These are phyloP conservation scores for Zhengitettix transpicula DNA, from an alignment of 2,888 invertebrate genomes.

Conservation along the genomic window DNA sequence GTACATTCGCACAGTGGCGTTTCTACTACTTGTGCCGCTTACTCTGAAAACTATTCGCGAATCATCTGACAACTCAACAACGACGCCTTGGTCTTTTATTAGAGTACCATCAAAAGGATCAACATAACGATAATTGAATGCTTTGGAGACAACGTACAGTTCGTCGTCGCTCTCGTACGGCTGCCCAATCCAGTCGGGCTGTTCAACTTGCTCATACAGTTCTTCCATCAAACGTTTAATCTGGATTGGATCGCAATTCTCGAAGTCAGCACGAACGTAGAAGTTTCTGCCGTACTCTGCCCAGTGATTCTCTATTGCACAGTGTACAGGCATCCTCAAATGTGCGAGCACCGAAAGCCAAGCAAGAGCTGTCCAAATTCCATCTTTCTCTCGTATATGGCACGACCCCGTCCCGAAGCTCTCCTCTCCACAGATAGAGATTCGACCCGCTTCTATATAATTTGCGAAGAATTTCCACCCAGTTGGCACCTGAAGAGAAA, in stretches of 20 bases:
- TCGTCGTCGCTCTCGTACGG: not conserved
- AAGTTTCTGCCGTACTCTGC: conserved; percentile 82
- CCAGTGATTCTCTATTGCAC: conserved; percentile 80
- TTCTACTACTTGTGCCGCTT: too few species aligned
- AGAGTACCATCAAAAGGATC: conserved; percentile 90
- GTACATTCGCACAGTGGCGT: too few species aligned
- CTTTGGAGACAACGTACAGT: conserved; percentile 18
- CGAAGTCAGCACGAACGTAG: conserved; percentile 74
- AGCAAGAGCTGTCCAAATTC: conserved; percentile 92
- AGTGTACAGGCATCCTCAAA: conserved; percentile 42
- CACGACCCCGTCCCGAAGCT: conserved; percentile 96
- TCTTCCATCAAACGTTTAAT: conserved; percentile 80
- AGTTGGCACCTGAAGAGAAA: conserved; percentile 85
- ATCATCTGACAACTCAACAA: too few species aligned
- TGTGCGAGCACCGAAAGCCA: conserved; percentile 78
- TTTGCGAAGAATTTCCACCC: conserved; percentile 99
- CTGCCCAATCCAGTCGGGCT: conserved; percentile 14
- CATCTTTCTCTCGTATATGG: conserved; percentile 98
- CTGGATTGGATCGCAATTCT: conserved; percentile 75
- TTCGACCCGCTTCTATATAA: conserved; percentile 86
- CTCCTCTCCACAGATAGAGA: conserved; percentile 96
- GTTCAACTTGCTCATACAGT: conserved; percentile 51
- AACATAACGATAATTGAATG: conserved; percentile 88
- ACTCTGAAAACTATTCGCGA: too few species aligned
- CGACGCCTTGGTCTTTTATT: conserved; percentile 59